Evolutionary conservation across 2,888 invertebrate genomes (phyloP).

Genomic region (Teleogryllus oceanicus): DNA sequence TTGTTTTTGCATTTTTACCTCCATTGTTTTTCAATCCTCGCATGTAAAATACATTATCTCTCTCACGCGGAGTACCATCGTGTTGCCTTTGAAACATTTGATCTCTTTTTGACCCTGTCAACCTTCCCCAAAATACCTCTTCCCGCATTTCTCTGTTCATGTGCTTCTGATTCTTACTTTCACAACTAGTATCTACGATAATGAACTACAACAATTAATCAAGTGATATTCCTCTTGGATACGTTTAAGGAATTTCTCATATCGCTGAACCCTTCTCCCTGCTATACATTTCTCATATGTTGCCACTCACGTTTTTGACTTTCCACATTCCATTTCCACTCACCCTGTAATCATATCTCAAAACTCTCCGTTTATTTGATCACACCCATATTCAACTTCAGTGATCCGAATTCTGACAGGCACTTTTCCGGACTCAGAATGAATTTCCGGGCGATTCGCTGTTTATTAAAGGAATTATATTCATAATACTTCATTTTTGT

Average conservation of each 20-base stretch:
- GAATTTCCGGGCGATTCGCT: background rate
- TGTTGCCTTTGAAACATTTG: too few species aligned
- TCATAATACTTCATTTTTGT: background rate
- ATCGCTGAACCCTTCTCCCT: background rate
- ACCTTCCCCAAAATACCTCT: too few species aligned
- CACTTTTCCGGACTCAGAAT: background rate
- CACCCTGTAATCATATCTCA: background rate
- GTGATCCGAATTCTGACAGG: background rate
- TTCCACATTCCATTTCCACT: background rate
- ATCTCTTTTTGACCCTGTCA: too few species aligned
- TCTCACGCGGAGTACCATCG: too few species aligned
- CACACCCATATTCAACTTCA: background rate
- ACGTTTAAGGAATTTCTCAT: background rate
- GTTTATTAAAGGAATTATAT: slow-evolving; percentile 1
- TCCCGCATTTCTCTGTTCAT: too few species aligned
- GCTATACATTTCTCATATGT: background rate
- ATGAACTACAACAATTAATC: too few species aligned
- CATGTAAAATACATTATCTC: too few species aligned
- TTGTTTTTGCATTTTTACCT: too few species aligned
- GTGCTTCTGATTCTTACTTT: too few species aligned
- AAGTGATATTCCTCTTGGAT: too few species aligned
- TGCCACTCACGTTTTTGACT: background rate
- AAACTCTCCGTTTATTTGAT: background rate
- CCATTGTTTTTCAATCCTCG: too few species aligned
- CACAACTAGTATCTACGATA: too few species aligned